Evolutionary conservation across 2,113 vertebrate genomes (phyloP).

Genomic region (Turnix velox): DNA sequence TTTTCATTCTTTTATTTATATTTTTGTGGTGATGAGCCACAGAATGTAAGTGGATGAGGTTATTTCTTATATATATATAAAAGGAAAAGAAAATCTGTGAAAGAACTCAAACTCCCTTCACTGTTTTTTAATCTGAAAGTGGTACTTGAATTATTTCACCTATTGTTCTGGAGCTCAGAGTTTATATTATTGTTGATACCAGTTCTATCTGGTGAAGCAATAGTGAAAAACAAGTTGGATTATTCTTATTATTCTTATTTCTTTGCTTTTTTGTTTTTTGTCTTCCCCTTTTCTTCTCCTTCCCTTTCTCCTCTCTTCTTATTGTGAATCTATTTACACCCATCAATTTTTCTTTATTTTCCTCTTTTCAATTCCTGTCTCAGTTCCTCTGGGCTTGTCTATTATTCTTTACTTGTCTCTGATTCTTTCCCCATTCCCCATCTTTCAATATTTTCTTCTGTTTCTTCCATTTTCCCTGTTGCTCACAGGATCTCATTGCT

Average conservation of each 20-base stretch:
- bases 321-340: neutral
- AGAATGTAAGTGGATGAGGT: slow-evolving; percentile 19
- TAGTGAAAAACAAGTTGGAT: neutral
- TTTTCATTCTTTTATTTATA: slow-evolving; percentile 40
- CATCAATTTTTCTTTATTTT: neutral
- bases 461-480: neutral
- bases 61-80: slow-evolving; percentile 26
- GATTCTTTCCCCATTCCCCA: neutral
- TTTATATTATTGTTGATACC: neutral
- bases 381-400: neutral
- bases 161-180: neutral
- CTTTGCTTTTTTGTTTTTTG: no score
- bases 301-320: neutral
- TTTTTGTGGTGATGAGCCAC: slow-evolving; percentile 20
- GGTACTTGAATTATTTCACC: slow-evolving; percentile 8
- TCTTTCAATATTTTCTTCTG: neutral
- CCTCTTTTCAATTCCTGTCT: neutral
- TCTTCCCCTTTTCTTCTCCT: neutral
- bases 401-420: neutral
- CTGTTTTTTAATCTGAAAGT: slow-evolving; percentile 23
- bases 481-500: neutral
- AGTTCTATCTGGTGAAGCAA: neutral
- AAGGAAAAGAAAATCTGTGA: neutral
- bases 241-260: neutral
- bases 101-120: neutral